Base-by-base conservation (phyloP, 2,888 invertebrate genomes). In the Criorhina ranunculi region DNA sequence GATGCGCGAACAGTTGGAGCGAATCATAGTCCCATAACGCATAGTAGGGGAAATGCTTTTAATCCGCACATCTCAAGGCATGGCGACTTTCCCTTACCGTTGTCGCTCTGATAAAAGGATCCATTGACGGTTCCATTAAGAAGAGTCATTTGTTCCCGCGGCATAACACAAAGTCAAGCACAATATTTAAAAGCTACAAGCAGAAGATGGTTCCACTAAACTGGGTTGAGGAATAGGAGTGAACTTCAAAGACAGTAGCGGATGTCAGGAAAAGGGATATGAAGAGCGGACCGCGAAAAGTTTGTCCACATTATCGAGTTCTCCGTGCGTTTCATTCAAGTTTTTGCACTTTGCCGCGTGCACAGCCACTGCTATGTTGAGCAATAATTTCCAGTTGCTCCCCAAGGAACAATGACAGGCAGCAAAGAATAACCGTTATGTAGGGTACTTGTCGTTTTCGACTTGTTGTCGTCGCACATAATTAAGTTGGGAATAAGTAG, bases 401-500 rank as follows among this genome's bases (percentile, higher is more conserved):
- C 12, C 57, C 35, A 17, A 66, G 44, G 44, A 15, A 24, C 29
- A 46, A 73, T 62, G 40, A 62, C 37, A 60, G 17, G 8, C 49
- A 11, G 17, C 49, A 11, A n/a, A 12, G 12, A 35, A 19, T 29
- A 24, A 12, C 33, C 17, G 31, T 5, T n/a, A 17, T 44, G 31
- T n/a, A 42, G 17, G 17, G 29, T 29, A n/a, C 9, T n/a, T 9
- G 29, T 5, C 24, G n/a, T 53, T 12, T 1, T 53, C 15, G 33
- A 72, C 35, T 62, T 62, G 15, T 59, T 67, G 67, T 59, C 57
- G 59, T 77, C 77, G 77, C 60, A 42, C 19, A 60, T 77, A 77
- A 77, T 77, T 77, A 60, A 53, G 77, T 69, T 77, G 77, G 77
- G 67, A 77, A 77, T 77, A 77, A 67, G 67, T 53, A 51, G 12